Evolutionary conservation across 2,888 invertebrate species (phyloP).

Genomic region (Boloria selene): DNA sequence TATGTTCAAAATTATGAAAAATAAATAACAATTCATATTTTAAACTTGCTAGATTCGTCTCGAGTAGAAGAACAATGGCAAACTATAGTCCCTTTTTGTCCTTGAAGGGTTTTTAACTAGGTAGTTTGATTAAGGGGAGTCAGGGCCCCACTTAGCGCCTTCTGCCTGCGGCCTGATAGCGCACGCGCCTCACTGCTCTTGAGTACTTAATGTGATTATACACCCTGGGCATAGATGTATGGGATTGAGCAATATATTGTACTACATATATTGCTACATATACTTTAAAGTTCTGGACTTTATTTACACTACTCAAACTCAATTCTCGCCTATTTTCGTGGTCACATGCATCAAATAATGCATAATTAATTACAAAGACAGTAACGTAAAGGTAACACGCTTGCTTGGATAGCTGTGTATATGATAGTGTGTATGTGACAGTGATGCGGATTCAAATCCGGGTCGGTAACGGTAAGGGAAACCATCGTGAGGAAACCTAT

Average conservation of each 20-base stretch:
- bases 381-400: too few species aligned
- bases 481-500: too few species aligned
- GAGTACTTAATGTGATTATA: constrained; percentile 41
- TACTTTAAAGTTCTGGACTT: too few species aligned
- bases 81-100: constrained; percentile 31
- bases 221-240: constrained; percentile 18
- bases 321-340: too few species aligned
- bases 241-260: not conserved
- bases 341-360: too few species aligned
- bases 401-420: too few species aligned
- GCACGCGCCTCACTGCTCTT: constrained; percentile 52
- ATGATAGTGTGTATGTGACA: too few species aligned
- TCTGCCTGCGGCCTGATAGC: constrained; percentile 54
- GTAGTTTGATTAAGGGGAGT: constrained; percentile 55
- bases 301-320: too few species aligned
- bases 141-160: constrained; percentile 44
- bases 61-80: constrained; percentile 17
- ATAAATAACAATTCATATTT: constrained; percentile 67
- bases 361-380: too few species aligned
- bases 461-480: too few species aligned
- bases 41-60: constrained; percentile 1
- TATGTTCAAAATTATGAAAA: constrained; percentile 22
- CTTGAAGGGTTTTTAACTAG: constrained; percentile 36
- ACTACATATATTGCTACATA: constrained; percentile 5
- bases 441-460: too few species aligned